phyloP scores from a whole-genome alignment of 2,888 invertebrate genomes.

The Lasioglossum figueresi region DNA sequence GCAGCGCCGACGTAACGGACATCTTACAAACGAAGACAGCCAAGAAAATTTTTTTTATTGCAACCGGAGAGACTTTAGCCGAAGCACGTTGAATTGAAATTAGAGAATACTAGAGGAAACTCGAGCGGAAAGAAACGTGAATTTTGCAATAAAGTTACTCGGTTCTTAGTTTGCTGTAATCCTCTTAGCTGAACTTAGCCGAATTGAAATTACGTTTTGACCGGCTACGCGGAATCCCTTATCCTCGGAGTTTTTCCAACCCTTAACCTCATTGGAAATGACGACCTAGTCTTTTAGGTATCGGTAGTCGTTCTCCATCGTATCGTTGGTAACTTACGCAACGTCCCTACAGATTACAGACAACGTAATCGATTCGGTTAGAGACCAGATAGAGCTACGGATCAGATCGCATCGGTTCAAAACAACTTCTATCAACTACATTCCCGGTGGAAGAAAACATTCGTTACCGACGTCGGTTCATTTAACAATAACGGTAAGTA shows the following conservation, averaged over 20 bases:
- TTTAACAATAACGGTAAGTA: conserved; percentile 25
- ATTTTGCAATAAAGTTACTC: conserved; percentile 22
- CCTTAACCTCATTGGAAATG: background rate
- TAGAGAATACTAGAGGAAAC: conserved; percentile 5
- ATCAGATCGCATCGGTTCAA: background rate
- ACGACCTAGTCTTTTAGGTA: background rate
- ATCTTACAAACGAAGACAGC: background rate
- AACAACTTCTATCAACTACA: background rate
- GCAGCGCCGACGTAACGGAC: background rate
- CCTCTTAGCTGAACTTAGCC: conserved; percentile 20
- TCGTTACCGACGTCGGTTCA: conserved; percentile 5
- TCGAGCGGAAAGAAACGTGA: background rate
- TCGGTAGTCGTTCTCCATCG: no score
- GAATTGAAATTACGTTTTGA: conserved; percentile 15
- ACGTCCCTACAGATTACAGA: background rate
- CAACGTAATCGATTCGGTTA: background rate
- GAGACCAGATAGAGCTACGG: background rate
- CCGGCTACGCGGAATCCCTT: background rate
- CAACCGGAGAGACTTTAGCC: no score
- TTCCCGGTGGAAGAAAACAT: background rate
- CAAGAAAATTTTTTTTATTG: background rate
- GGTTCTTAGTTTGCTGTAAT: conserved; percentile 9
- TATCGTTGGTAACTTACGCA: no score
- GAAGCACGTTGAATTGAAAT: conserved; percentile 5
- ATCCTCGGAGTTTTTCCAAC: background rate